Evolutionary conservation across 1,140 invertebrate species (phyloP).

Genomic region (Neomicropteryx cornuta): DNA sequence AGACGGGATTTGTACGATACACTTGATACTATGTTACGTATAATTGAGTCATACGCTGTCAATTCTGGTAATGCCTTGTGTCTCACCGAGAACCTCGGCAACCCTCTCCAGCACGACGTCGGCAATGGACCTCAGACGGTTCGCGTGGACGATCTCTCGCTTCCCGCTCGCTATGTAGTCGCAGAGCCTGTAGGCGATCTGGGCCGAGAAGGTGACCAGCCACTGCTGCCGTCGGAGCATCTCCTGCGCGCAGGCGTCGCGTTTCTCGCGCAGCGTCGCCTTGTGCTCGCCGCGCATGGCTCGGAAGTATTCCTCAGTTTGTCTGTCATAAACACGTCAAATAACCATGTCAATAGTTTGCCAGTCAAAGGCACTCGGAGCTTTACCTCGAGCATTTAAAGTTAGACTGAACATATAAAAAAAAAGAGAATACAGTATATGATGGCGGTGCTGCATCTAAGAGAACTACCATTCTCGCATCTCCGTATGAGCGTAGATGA

Average conservation of each 20-base stretch:
- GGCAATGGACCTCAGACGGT: slow-evolving; percentile 29
- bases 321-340: slow-evolving; percentile 16
- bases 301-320: slow-evolving; percentile 38
- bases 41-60: no score
- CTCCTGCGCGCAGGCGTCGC: slow-evolving; percentile 19
- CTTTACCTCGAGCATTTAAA: not conserved
- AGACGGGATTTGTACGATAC: no score
- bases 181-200: slow-evolving; percentile 33
- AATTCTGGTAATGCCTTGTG: not conserved
- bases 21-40: no score
- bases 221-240: slow-evolving; percentile 28
- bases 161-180: slow-evolving; percentile 32
- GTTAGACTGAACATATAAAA: not conserved
- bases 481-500: no score
- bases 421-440: not conserved
- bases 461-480: not conserved
- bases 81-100: slow-evolving; percentile 30
- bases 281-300: slow-evolving; percentile 19
- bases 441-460: not conserved
- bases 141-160: slow-evolving; percentile 31
- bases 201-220: slow-evolving; percentile 34
- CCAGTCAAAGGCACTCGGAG: not conserved
- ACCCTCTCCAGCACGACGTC: slow-evolving; percentile 34
- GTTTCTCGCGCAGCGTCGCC: slow-evolving; percentile 18
- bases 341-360: not conserved